These are phyloP conservation scores for Rhogogaster chlorosoma DNA, from an alignment of 2,888 invertebrate genomes.

Conservation along the genomic window DNA sequence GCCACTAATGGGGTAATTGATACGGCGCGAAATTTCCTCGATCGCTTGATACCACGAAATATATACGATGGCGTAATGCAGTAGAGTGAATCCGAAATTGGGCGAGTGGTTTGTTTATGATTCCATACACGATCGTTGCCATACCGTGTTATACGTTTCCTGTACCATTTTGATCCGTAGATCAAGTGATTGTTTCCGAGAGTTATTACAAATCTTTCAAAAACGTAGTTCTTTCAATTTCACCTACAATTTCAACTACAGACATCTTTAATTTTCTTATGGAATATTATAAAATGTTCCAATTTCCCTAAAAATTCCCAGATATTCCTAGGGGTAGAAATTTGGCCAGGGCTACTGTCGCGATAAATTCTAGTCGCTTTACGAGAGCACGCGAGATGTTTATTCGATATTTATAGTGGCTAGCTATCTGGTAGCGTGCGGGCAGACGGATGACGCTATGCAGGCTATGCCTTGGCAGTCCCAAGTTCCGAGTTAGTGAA, in stretches of 20 bases:
- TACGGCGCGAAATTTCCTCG: background rate
- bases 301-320: no score
- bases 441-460: background rate
- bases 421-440: background rate
- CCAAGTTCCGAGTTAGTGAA: constrained; percentile 30
- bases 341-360: background rate
- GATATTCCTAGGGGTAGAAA: no score
- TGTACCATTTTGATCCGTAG: background rate
- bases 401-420: background rate
- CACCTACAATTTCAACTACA: no score
- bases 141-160: background rate
- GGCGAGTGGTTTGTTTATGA: background rate
- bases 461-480: constrained; percentile 6
- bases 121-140: background rate
- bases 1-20: constrained; percentile 24
- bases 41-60: background rate
- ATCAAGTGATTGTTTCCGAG: background rate
- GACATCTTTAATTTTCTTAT: no score
- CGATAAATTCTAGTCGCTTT: background rate
- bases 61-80: background rate
- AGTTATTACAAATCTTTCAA: no score
- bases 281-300: no score
- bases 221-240: no score
- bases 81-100: constrained; percentile 14
- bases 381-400: background rate